A percentile compares a stretch with the other conserved stretches of the same genome.
These are phyloP conservation scores for Borostomias antarcticus DNA, from an alignment of 2,797 vertebrate genomes.

Conservation along the genomic window DNA sequence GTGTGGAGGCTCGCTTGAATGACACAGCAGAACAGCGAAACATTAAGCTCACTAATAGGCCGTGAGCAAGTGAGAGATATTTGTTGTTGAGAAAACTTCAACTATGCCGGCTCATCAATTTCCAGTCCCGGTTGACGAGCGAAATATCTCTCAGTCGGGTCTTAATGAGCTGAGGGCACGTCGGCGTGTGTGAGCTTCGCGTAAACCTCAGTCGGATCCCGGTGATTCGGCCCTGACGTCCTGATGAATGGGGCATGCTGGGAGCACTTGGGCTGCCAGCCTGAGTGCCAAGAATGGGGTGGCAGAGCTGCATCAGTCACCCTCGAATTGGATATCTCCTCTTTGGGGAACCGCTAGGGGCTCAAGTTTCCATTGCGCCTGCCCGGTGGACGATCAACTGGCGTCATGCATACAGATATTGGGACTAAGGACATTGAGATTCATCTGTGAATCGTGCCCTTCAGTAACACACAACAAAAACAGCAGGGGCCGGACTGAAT, in stretches of 20 bases:
- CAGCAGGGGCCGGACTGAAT: not conserved
- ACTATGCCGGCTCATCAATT: not conserved
- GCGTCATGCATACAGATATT: too few relatives aligned
- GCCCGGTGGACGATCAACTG: too few relatives aligned
- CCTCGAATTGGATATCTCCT: not conserved
- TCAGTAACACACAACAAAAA: not conserved
- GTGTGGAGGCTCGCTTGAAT: not conserved
- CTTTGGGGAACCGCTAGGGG: not conserved
- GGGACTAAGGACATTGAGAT: too few relatives aligned
- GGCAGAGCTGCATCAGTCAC: not conserved
- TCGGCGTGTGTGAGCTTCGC: constrained; percentile 7
- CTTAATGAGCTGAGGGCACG: constrained; percentile 14
- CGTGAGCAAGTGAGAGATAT: not conserved
- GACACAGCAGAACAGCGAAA: not conserved
- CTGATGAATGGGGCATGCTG: not conserved
- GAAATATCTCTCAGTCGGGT: constrained; percentile 18
- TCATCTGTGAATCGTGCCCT: too few relatives aligned
- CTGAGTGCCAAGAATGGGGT: not conserved
- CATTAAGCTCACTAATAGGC: not conserved
- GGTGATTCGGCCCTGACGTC: too few relatives aligned
- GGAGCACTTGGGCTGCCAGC: not conserved
- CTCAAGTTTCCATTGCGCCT: too few relatives aligned
- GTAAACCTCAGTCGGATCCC: too few relatives aligned
- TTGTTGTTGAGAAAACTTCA: not conserved
- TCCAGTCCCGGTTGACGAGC: constrained; percentile 5